phyloP scores from a whole-genome alignment of 2,888 invertebrate genomes.

The Palloptera scutellata region DNA sequence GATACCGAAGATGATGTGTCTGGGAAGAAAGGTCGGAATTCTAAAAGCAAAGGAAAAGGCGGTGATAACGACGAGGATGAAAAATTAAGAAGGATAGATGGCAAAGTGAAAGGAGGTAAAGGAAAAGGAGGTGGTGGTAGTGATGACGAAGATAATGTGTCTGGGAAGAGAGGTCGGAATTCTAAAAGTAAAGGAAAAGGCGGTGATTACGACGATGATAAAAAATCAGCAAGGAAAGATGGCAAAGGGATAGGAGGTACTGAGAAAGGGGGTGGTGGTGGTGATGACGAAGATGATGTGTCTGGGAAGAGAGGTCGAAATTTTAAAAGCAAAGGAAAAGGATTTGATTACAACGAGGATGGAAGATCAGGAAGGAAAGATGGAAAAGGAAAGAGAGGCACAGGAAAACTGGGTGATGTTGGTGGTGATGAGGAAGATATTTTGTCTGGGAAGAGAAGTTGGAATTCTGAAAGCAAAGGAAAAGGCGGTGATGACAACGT shows the following conservation, averaged over 20 bases:
- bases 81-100: neutral
- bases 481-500: constrained; percentile 8
- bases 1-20: neutral
- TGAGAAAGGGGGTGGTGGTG: neutral
- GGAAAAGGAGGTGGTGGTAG: neutral
- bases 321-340: constrained; percentile 15
- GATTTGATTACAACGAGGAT: neutral
- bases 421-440: neutral
- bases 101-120: constrained; percentile 9
- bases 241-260: constrained; percentile 5
- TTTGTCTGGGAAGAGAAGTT: constrained; percentile 13
- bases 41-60: constrained; percentile 1
- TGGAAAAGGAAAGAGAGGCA: constrained; percentile 4
- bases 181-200: constrained; percentile 15
- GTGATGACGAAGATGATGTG: neutral
- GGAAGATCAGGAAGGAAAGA: constrained; percentile 14
- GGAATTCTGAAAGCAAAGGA: constrained; percentile 9
- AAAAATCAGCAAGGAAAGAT: constrained; percentile 15
- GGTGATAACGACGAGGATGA: constrained; percentile 5
- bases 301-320: constrained; percentile 16
- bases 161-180: constrained; percentile 17
- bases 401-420: neutral
- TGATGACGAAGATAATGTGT: neutral
- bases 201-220: neutral
- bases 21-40: too few species aligned